Evolutionary conservation across 2,797 vertebrate genomes (phyloP), one percentile per base, ranked within the genome.

Genomic region (Antennarius maculatus): DNA sequence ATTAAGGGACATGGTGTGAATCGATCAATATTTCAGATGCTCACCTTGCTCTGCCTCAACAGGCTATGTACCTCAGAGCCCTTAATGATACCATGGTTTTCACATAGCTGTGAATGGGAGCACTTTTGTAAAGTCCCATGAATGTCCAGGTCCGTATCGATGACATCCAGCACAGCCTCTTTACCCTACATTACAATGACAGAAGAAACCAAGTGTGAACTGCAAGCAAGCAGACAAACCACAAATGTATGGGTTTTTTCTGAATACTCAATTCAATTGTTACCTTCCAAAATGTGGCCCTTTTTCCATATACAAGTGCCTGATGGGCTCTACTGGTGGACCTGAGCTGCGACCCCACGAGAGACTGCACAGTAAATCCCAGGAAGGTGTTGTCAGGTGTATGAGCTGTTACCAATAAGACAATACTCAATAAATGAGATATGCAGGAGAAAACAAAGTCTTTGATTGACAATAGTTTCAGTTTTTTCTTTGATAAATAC

Each of bases 31-130:
- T 37, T 16, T 86, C 48, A 31, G 48, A 47, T 8, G 48, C 64
- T 89, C 79, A 96, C 95, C 86, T 95, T 95, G 58, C 94, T 96
- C 89, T 95, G 93, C 64, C 95, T 89, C 66, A 96, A 86, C 1
- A 96, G 91, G 66, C 91, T 92, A 47, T 94, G 95, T 54, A 96
- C 71, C 65, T 96, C 93, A 5, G 89, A 74, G 11, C 93, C 95
- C 8, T 92, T 95, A 62, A 96, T 86, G 61, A 92, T 95, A 0
- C 94, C 94, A 0, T 96, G 94, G 70, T 97, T 96, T 92, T 94
- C 6, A 96, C 95, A 0, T 95, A 95, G 71, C 84, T 79, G 0
- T 94, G 95, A 75, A 96, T 92, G n/a, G 82, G 77, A 65, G 84
- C 73, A 4, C 87, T 87, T 2, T 89, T 84, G 0, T 95, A 91